Evolutionary conservation across 2,797 vertebrate genomes (phyloP), one percentile per base, ranked within the genome.

Genomic region (Mus spretus): DNA sequence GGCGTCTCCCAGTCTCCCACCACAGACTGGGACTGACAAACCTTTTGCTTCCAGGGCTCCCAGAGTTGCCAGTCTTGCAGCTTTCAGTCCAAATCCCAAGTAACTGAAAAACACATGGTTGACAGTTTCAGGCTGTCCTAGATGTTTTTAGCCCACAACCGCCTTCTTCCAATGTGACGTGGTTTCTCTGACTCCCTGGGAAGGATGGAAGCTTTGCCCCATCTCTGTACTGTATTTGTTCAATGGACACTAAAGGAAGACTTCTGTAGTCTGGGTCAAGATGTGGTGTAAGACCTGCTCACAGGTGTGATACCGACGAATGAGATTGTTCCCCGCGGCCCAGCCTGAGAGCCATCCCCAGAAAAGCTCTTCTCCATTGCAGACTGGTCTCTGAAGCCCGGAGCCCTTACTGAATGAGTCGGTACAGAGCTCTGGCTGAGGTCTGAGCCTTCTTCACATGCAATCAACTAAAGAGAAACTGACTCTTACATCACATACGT

Each of bases 21-120:
- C 22, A 47, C 4, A 15, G 83, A 96, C 85, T 87, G 81, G 59
- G 19, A 40, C 74, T 85, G 96, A 96, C 97, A 55, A 99, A 99
- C 99, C 99, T 99, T 99, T 98, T 83, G 98, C 98, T 97, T 99
- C 99, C 93, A 99, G 98, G 88, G 99, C 99, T 97, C 99, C 99
- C 88, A 99, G 99, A 0, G 99, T 99, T 90, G 99, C 99, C 89
- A 99, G 98, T 96, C 99, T 99, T 97, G 99, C 99, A 61, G 99
- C 99, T 98, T 99, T 99, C 90, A 99, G 98, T 98, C 99, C 99
- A 98, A 99, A 99, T 92, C 99, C 99, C 98, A 99, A 98, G 98
- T 99, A 99, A 98, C 99, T 99, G 97, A 70, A 97, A 97, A 98
- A 84, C 55, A 97, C 20, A 98, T 89, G 74, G 90, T 89, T 85